Percentiles rank a stretch among this genome's conserved stretches.
phyloP scores from a whole-genome alignment of 2,888 invertebrate genomes.

The Acronicta psi region DNA sequence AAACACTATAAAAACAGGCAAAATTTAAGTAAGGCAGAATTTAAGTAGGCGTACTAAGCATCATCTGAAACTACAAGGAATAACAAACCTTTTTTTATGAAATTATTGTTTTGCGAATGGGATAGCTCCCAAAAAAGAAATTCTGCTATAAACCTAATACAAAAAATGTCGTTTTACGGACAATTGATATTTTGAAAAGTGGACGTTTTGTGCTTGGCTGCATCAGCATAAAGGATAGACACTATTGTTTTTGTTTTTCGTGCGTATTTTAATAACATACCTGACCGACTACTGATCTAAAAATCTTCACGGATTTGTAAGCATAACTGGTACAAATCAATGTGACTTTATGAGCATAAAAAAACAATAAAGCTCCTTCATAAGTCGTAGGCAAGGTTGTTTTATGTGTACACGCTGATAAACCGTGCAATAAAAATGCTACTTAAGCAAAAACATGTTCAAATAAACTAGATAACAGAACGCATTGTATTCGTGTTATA shows the following conservation, averaged over 20 bases:
- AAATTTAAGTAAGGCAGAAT: too few species aligned
- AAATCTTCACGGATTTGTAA: neutral
- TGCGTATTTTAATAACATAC: too few species aligned
- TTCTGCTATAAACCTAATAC: too few species aligned
- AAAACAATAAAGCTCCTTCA: constrained; percentile 20
- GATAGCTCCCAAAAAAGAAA: too few species aligned
- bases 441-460: constrained; percentile 40
- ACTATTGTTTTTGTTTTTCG: too few species aligned
- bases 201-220: neutral
- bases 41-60: too few species aligned
- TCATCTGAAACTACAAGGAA: too few species aligned
- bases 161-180: neutral
- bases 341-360: constrained; percentile 12
- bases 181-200: neutral
- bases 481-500: constrained; percentile 7
- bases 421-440: constrained; percentile 40
- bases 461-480: constrained; percentile 39
- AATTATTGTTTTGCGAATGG: too few species aligned
- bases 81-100: too few species aligned
- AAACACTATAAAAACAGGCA: too few species aligned
- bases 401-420: constrained; percentile 35
- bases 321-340: constrained; percentile 32
- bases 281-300: neutral
- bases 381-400: constrained; percentile 32
- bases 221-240: too few species aligned